Conservation (phyloP, 2,888 invertebrate genomes). For the Pammene aurita region DNA sequence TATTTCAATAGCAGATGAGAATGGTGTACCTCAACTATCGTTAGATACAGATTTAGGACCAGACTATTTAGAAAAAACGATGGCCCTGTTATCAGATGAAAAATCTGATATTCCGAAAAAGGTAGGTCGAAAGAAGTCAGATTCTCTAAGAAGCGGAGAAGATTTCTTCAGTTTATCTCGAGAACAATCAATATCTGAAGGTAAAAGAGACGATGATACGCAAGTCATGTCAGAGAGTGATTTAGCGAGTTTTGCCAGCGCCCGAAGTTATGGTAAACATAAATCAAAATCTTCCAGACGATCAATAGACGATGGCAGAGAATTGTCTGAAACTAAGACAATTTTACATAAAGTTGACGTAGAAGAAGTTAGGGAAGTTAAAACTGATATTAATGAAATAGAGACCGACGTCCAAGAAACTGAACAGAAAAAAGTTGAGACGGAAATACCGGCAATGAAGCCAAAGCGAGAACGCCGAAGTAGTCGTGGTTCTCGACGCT, state of each 20-base stretch:
- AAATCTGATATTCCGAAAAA: constrained; percentile 81
- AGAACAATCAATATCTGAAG: constrained; percentile 84
- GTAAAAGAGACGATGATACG: constrained; percentile 84
- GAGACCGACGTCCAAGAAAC: constrained; percentile 10
- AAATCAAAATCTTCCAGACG: constrained; percentile 67
- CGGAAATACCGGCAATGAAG: constrained; percentile 51
- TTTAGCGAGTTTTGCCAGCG: constrained; percentile 86
- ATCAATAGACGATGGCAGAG: constrained; percentile 63
- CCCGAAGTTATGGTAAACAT: constrained; percentile 82
- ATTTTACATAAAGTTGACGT: constrained; percentile 64
- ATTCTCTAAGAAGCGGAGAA: constrained; percentile 83
- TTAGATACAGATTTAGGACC: constrained; percentile 82
- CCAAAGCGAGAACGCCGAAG: constrained; percentile 67
- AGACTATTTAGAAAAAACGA: constrained; percentile 81
- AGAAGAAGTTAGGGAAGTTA: constrained; percentile 9
- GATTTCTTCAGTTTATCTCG: constrained; percentile 86
- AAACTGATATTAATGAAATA: constrained; percentile 16
- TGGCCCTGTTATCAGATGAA: constrained; percentile 77
- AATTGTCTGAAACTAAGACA: constrained; percentile 64
- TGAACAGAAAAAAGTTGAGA: constrained; percentile 46
- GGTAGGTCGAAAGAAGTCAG: constrained; percentile 86
- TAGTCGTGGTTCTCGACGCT: constrained; percentile 73
- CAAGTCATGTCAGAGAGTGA: constrained; percentile 84
- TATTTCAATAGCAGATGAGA: constrained; percentile 91
- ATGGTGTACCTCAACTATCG: constrained; percentile 70